Percentiles rank a stretch among this genome's conserved stretches.
Evolutionary conservation across 2,797 vertebrate genomes (phyloP).

Genomic region (Onychomys torridus): DNA sequence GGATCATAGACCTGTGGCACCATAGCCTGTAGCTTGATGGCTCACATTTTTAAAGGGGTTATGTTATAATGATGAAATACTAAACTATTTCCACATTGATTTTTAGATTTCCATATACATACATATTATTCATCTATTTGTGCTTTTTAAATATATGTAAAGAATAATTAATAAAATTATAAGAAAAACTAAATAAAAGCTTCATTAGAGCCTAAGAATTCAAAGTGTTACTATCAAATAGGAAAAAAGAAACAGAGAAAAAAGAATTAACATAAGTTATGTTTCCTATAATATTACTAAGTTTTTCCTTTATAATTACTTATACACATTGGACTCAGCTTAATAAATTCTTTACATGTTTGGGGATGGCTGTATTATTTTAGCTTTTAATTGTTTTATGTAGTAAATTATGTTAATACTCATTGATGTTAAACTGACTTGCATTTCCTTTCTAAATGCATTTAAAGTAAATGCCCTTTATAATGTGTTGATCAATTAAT

Average conservation of each 20-base stretch:
- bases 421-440: background rate
- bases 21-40: background rate
- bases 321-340: background rate
- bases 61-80: background rate
- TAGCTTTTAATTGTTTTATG: background rate
- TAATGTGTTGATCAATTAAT: background rate
- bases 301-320: background rate
- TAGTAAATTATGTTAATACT: background rate
- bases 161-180: background rate
- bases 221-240: background rate
- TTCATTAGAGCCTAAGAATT: background rate
- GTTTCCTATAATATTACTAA: background rate
- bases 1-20: background rate
- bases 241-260: background rate
- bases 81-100: background rate
- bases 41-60: background rate
- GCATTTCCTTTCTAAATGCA: background rate
- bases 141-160: background rate
- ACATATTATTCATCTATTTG: background rate
- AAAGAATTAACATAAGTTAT: background rate
- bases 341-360: background rate
- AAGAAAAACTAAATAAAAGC: background rate
- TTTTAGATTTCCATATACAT: background rate
- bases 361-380: background rate
- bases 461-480: background rate